These are phyloP conservation scores for Sebastiscus albofasciatus DNA, from an alignment of 2,797 vertebrate genomes.

Conservation along the genomic window DNA sequence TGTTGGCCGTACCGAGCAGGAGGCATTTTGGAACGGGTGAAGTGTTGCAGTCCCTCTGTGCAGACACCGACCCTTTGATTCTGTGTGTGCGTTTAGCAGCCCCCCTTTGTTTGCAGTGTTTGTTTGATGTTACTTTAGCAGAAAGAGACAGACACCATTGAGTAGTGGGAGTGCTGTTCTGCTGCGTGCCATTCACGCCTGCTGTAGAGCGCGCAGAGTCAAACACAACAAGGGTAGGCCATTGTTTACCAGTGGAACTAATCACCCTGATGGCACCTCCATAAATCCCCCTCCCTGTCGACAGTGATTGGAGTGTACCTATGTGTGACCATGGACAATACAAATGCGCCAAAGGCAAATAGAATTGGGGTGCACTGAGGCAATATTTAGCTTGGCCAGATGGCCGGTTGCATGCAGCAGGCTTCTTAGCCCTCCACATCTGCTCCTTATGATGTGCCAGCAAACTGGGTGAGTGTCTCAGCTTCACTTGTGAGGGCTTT, in stretches of 20 bases:
- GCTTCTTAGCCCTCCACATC: constrained; percentile 83
- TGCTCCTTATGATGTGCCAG: constrained; percentile 84
- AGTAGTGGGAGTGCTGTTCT: constrained; percentile 76
- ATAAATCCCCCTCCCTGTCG: constrained; percentile 81
- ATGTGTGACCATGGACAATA: constrained; percentile 84
- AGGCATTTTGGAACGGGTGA: constrained; percentile 67
- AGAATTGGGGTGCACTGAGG: constrained; percentile 84
- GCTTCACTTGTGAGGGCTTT: constrained; percentile 64
- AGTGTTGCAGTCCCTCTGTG: constrained; percentile 62
- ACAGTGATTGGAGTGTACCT: constrained; percentile 83
- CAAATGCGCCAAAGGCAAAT: constrained; percentile 85
- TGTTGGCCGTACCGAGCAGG: constrained; percentile 48
- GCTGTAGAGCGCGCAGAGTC: constrained; percentile 78
- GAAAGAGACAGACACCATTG: constrained; percentile 80
- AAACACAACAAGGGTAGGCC: constrained; percentile 79
- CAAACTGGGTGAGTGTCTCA: constrained; percentile 65
- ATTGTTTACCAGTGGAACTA: constrained; percentile 84
- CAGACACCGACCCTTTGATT: constrained; percentile 74
- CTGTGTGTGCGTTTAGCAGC: constrained; percentile 66
- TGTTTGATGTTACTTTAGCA: constrained; percentile 83
- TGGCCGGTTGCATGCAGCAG: constrained; percentile 82
- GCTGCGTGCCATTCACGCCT: constrained; percentile 79
- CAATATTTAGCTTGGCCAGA: constrained; percentile 90
- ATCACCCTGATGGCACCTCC: constrained; percentile 84
- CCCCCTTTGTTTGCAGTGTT: constrained; percentile 78